Evolutionary conservation across 2,113 vertebrate genomes (phyloP).

Genomic region (Ceratotherium simum): DNA sequence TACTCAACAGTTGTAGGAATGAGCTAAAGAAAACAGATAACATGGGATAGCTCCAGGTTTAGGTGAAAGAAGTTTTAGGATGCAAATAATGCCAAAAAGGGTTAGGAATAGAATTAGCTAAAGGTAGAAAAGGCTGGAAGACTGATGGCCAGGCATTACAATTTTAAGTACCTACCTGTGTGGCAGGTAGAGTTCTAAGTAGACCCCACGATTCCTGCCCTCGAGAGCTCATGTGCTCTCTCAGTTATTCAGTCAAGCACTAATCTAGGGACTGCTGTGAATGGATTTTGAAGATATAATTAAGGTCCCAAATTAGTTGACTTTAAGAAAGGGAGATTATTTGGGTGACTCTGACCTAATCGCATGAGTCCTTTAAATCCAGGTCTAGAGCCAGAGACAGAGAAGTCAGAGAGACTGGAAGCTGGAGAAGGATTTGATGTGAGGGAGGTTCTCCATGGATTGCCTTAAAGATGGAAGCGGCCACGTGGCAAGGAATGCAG

Average conservation of each 20-base stretch:
- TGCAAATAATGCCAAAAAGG: neutral
- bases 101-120: neutral
- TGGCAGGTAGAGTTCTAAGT: neutral
- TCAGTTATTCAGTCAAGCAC: neutral
- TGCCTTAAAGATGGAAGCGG: neutral
- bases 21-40: neutral
- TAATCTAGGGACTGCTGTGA: neutral
- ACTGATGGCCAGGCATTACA: neutral
- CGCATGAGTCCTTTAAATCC: neutral
- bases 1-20: neutral
- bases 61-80: neutral
- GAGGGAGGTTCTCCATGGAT: neutral
- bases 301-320: slow-evolving; percentile 16
- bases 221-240: neutral
- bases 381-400: neutral
- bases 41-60: neutral
- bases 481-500: neutral
- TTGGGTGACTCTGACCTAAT: neutral
- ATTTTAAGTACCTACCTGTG: neutral
- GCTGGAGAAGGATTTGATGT: neutral
- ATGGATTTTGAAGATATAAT: slow-evolving; percentile 2
- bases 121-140: neutral
- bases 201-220: rapidly evolving
- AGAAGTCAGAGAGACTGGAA: neutral
- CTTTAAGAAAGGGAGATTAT: neutral